These are phyloP conservation scores for Aethina tumida DNA, from an alignment of 1,140 invertebrate genomes.

Conservation along the genomic window DNA sequence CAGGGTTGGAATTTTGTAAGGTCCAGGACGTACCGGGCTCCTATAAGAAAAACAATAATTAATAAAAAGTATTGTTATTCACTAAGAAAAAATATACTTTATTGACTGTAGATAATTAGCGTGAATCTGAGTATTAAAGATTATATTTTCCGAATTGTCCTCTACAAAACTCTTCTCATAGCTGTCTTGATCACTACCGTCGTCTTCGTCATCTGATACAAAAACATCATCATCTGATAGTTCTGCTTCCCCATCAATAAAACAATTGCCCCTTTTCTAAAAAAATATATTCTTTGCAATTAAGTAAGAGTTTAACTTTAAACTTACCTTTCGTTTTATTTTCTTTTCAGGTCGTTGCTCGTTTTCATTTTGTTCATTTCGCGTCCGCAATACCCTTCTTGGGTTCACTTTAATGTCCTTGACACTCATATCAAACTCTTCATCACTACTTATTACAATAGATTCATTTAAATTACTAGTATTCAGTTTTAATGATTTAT, in stretches of 20 bases:
- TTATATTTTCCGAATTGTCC: slow-evolving; percentile 23
- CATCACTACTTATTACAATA: no score
- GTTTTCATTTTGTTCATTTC: no score
- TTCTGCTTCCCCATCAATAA: slow-evolving; percentile 28
- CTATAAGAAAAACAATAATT: slow-evolving; percentile 16
- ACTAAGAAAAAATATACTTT: slow-evolving; percentile 16
- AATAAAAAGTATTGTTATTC: slow-evolving; percentile 2
- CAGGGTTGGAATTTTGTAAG: slow-evolving; percentile 20
- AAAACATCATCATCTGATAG: slow-evolving; percentile 19
- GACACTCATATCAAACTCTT: no score
- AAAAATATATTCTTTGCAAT: slow-evolving; percentile 8
- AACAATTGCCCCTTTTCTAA: slow-evolving; percentile 12
- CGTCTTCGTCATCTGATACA: slow-evolving; percentile 24
- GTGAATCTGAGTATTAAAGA: slow-evolving; percentile 24
- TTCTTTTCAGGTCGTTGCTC: slow-evolving; percentile 1
- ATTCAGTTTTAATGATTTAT: no score
- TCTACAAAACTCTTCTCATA: slow-evolving; percentile 32
- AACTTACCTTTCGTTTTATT: neutral
- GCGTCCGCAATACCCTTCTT: no score
- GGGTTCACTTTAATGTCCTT: no score
- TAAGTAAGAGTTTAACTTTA: slow-evolving; percentile 1
- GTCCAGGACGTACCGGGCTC: slow-evolving; percentile 16
- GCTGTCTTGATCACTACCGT: slow-evolving; percentile 17
- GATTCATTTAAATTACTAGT: no score
- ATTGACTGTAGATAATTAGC: slow-evolving; percentile 29